These are phyloP conservation scores for Babylonia areolata DNA, from an alignment of 1,140 invertebrate genomes.

Conservation along the genomic window DNA sequence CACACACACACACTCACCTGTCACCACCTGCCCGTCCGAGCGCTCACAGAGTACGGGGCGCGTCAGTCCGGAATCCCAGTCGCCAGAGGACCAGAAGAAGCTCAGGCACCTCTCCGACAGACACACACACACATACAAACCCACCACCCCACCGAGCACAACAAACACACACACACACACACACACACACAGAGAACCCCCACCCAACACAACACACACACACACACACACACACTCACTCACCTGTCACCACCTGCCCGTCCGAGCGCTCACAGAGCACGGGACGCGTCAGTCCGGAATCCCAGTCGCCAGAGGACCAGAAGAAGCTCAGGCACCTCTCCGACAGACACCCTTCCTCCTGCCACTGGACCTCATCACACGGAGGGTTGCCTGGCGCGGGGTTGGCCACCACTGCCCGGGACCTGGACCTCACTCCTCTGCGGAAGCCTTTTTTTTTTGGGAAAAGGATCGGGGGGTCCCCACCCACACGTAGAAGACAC, in stretches of 20 bases:
- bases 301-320: not conserved
- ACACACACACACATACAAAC: not conserved
- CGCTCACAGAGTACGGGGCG: too few relatives aligned
- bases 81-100: too few relatives aligned
- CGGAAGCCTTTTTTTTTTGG: not conserved
- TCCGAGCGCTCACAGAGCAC: not conserved
- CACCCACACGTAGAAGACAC: too few relatives aligned
- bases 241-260: not conserved
- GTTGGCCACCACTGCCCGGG: not conserved
- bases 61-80: too few relatives aligned
- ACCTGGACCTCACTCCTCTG: not conserved
- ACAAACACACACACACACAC: not conserved
- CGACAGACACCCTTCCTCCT: not conserved
- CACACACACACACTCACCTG: too few relatives aligned
- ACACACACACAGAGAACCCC: not conserved
- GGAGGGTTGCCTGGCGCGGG: not conserved
- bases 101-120: not conserved
- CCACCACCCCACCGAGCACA: not conserved
- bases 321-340: not conserved
- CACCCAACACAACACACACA: not conserved
- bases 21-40: too few relatives aligned
- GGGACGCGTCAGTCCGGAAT: not conserved
- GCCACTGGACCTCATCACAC: not conserved
- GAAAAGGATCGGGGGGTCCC: too few relatives aligned
- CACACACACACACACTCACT: not conserved